phyloP scores from a whole-genome alignment of 2,888 invertebrate genomes.

The Ophion ventricosus region DNA sequence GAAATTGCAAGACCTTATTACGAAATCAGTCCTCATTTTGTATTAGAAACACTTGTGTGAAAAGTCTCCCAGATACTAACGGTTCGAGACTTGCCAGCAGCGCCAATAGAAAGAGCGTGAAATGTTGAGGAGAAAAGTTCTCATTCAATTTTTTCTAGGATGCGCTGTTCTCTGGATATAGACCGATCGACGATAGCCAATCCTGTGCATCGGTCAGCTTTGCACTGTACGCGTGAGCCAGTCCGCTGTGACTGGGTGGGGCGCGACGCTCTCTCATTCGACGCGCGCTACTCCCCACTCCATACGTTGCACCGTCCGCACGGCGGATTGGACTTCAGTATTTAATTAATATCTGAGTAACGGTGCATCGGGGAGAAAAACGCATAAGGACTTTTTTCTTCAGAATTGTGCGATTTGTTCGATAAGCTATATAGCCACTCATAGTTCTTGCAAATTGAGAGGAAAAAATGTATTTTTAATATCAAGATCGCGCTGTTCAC shows the following conservation, averaged over 20 bases:
- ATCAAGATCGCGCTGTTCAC: no score
- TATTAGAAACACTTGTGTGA: no score
- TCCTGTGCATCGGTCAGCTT: background rate
- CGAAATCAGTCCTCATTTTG: no score
- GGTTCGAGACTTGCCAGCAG: no score
- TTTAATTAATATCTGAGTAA: background rate
- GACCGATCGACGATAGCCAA: background rate
- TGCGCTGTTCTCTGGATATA: background rate
- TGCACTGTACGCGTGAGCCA: no score
- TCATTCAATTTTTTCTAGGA: background rate
- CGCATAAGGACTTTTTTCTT: background rate
- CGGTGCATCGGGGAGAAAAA: background rate
- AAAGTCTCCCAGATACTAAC: no score
- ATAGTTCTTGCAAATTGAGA: no score
- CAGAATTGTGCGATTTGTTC: background rate
- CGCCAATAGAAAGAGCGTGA: background rate
- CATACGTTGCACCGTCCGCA: background rate
- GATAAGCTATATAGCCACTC: no score
- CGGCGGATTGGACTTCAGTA: background rate
- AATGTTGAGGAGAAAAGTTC: background rate
- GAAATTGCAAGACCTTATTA: no score
- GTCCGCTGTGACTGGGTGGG: no score
- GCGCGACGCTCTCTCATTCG: background rate
- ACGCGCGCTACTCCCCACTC: background rate
- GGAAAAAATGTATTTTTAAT: no score